Evolutionary conservation across 2,797 vertebrate species (phyloP), one percentile per base, ranked within the genome.

Genomic region (Ciconia nigra): DNA sequence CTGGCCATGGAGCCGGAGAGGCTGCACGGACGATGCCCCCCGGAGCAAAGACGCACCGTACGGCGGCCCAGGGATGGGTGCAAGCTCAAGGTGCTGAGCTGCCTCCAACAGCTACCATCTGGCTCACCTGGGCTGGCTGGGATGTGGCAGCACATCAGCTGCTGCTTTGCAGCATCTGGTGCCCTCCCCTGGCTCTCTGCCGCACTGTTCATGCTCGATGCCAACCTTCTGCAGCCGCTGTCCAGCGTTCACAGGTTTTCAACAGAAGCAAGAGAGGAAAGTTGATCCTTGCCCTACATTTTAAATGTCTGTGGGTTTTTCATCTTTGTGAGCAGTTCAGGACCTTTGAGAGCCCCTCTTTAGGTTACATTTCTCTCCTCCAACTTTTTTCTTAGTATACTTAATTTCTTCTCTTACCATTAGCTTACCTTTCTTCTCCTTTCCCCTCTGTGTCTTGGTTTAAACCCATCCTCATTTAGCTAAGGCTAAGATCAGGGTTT

Each of bases 31-130:
- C 61, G 33, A 5, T 4, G 11, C 7, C 11, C 33, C 18, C 13
- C 17, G 0, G 3, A 37, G 52, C n/a, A 15, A 28, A 1, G 6
- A 11, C 46, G 33, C 28, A 10, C 16, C 3, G 0, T 2, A 10
- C 15, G 25, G 28, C 5, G 3, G 46, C 41, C 31, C 37, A 15
- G 31, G 17, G 17, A 24, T 19, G 71, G 61, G 35, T 20, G 54
- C 62, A 10, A n/a, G 12, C 15, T 44, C 28, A 18, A 5, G 84
- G 70, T 51, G 74, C 84, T 76, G 65, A 72, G 73, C 19, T 41
- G 31, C 66, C 67, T 33, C 70, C 49, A 15, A 0, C 54, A 28
- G n/a, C 37, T 7, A 5, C 51, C 35, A 3, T 2, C 39, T 21
- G 2, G 1, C 42, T 61, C 21, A 13, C 37, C 44, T 18, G 52